These are phyloP conservation scores for Gnathonemus echidnorhynchus DNA, from an alignment of 2,113 vertebrate genomes.

Conservation along the genomic window DNA sequence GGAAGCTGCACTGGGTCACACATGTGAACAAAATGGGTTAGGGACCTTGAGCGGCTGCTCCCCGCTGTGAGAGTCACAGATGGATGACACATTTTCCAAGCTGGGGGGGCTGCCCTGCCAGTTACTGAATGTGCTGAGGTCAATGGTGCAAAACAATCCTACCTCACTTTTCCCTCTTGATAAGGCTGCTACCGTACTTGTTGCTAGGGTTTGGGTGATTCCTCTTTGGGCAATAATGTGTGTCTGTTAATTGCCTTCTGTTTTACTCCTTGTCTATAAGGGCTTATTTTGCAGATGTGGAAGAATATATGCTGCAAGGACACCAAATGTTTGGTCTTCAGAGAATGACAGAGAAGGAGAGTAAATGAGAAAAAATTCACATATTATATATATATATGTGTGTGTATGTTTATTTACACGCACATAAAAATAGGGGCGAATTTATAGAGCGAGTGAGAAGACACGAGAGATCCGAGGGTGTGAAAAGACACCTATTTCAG, in stretches of 20 bases:
- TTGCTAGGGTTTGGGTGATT: neutral
- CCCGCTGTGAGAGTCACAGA: neutral
- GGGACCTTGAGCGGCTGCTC: neutral
- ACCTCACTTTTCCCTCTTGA: neutral
- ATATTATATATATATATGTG: neutral
- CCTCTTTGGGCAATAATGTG: neutral
- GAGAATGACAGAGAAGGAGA: neutral
- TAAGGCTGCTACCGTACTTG: neutral
- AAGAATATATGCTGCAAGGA: neutral
- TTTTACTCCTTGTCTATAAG: neutral
- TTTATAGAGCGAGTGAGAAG: neutral
- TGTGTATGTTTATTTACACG: neutral
- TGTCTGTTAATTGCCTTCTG: neutral
- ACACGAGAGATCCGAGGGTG: neutral
- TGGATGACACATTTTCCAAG: constrained; percentile 21
- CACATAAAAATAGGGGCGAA: neutral
- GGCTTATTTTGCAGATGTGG: neutral
- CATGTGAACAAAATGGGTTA: neutral
- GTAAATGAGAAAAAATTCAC: neutral
- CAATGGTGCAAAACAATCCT: constrained; percentile 37
- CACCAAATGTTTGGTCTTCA: neutral
- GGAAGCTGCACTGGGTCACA: constrained; percentile 31
- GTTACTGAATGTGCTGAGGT: constrained; percentile 31
- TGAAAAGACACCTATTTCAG: neutral
- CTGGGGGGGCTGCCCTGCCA: neutral